Evolutionary conservation across 2,888 invertebrate genomes (phyloP), one percentile per base, ranked within the genome.

Genomic region (Perizoma flavofasciatum): DNA sequence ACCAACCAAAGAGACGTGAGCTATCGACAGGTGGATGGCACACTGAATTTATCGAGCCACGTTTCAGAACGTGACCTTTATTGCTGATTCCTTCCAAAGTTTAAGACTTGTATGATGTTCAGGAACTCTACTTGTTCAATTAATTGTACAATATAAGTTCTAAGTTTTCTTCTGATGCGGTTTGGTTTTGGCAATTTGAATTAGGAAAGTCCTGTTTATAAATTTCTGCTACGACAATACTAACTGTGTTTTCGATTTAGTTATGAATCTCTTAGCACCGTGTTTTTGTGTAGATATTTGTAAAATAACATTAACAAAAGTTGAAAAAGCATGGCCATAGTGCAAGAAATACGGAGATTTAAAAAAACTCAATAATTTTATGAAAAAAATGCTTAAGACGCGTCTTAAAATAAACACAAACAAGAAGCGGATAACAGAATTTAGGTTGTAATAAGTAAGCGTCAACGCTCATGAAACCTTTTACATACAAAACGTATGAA

Each of bases 21-120:
- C 59, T 61, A 70, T 66, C 70, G 75, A 73, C 76, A 78, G 75
- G 77, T 75, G 75, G 73, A 74, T 72, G 65, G 56, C 49, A 56
- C 61, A 73, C n/a, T n/a, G n/a, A n/a, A 78, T 79, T 80, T 77
- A 79, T 77, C 59, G 45, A 8, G 69, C 58, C 57, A 53, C 47
- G 61, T 61, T 55, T 44, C 34, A 65, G 68, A 65, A 73, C 74
- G 75, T 75, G 72, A 71, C 71, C 70, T 61, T 75, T 73, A 71
- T 61, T 57, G 69, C 68, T 63, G 69, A 70, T 71, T 44, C 56
- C 56, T 57, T 55, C 22, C 52, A 35, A 54, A 61, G 46, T 57
- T 61, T 10, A 49, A 32, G 5, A 49, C 65, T 65, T 61, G 63
- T 65, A 63, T 66, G 59, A 69, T 67, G 55, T 70, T 63, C 37